phyloP scores from a whole-genome alignment of 2,797 vertebrate species.

The Hirundo rustica region DNA sequence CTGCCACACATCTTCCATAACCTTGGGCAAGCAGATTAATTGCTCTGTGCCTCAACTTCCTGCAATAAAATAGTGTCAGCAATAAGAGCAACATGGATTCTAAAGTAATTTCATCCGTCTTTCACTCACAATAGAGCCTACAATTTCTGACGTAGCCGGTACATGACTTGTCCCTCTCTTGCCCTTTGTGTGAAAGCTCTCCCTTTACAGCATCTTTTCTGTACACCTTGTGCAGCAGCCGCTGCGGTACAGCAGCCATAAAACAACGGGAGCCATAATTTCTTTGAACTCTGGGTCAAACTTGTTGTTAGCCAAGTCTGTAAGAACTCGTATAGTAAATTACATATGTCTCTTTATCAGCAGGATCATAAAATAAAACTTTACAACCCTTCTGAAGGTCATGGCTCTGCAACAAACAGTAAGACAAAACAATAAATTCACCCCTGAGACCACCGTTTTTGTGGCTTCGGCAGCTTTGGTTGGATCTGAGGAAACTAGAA shows the following conservation, averaged over 20 bases:
- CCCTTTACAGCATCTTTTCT: background rate
- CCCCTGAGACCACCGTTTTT: background rate
- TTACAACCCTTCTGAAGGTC: constrained; percentile 50
- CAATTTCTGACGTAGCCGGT: background rate
- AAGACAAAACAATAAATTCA: constrained; percentile 35
- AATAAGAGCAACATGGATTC: background rate
- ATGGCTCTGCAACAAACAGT: background rate
- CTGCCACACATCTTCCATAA: background rate
- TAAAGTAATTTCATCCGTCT: background rate
- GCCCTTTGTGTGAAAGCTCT: background rate
- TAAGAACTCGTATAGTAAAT: constrained; percentile 24
- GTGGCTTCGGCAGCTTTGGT: background rate
- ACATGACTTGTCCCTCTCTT: background rate
- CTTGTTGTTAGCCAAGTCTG: constrained; percentile 48
- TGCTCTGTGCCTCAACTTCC: background rate
- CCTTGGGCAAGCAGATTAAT: background rate
- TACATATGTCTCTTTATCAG: constrained; percentile 32
- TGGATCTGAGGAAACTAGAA: constrained; percentile 9
- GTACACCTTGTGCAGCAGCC: background rate
- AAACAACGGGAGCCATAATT: constrained; percentile 45
- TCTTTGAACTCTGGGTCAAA: constrained; percentile 62
- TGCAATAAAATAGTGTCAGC: background rate
- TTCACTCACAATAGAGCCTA: background rate
- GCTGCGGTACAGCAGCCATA: background rate
- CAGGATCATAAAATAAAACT: constrained; percentile 55